Conservation (phyloP, 2,113 vertebrate genomes). For the Heterotilapia buettikoferi region DNA sequence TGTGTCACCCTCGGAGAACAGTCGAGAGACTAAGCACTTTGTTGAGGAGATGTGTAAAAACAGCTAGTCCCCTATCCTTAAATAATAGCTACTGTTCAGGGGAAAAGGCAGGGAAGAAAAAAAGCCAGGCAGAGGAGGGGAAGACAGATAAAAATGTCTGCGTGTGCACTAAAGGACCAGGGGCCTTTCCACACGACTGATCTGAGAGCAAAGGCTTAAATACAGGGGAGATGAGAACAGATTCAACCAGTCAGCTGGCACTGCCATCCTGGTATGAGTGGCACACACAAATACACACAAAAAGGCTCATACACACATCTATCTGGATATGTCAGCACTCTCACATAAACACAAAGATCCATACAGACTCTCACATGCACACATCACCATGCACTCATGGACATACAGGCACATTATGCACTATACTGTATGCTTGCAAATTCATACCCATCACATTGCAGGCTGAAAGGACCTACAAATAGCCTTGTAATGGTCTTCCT, state of each 20-base stretch:
- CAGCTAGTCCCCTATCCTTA: slow-evolving; percentile 42
- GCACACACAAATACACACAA: neutral
- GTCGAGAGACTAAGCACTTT: slow-evolving; percentile 35
- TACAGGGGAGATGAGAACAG: slow-evolving; percentile 59
- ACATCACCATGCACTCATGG: neutral
- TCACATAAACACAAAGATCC: neutral
- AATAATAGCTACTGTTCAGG: slow-evolving; percentile 45
- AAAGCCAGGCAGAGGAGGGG: neutral
- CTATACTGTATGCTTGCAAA: neutral
- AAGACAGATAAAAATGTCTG: slow-evolving; percentile 50
- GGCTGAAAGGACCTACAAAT: slow-evolving; percentile 20
- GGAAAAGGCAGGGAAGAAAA: slow-evolving; percentile 10
- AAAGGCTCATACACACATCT: neutral
- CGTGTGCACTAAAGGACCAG: slow-evolving; percentile 50
- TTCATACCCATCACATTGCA: neutral
- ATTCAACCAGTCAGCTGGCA: slow-evolving; percentile 60
- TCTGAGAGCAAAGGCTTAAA: slow-evolving; percentile 60
- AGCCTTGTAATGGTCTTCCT: slow-evolving; percentile 28
- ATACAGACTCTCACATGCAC: neutral
- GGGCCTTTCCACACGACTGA: slow-evolving; percentile 58
- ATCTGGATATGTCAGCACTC: neutral
- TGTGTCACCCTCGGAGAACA: slow-evolving; percentile 45
- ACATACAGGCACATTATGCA: neutral
- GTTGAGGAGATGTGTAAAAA: slow-evolving; percentile 54
- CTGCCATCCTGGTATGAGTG: slow-evolving; percentile 19